A percentile compares a stretch with the other conserved stretches of the same genome.
Evolutionary conservation across 2,888 invertebrate genomes (phyloP).

Genomic region (Incurvaria masculella): DNA sequence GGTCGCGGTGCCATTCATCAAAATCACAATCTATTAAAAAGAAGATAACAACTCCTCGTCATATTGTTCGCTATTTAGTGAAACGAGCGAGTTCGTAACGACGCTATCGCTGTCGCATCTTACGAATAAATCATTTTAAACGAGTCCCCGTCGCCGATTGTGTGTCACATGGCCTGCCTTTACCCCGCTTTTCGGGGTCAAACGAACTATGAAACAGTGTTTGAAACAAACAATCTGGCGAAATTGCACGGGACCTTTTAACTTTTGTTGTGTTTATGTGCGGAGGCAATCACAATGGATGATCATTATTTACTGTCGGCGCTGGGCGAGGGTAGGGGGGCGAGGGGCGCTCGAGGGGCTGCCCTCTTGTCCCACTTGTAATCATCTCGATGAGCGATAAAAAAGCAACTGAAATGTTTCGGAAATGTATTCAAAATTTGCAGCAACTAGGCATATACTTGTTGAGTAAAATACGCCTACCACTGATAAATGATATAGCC

Average conservation of each 20-base stretch:
- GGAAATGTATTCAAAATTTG: no score
- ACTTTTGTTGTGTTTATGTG: no score
- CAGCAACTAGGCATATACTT: no score
- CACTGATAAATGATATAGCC: no score
- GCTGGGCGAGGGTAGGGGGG: no score
- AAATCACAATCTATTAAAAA: constrained; percentile 56
- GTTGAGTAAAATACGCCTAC: no score
- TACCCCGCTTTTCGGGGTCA: neutral
- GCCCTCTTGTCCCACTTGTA: no score
- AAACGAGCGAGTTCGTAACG: constrained; percentile 38
- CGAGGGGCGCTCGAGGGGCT: no score
- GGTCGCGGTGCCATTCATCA: constrained; percentile 42
- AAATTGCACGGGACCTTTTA: neutral
- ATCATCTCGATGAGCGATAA: no score
- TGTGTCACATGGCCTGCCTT: neutral
- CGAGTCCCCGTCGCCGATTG: neutral
- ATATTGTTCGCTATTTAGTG: constrained; percentile 53
- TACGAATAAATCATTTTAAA: constrained; percentile 39
- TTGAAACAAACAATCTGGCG: neutral
- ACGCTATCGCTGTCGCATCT: constrained; percentile 40
- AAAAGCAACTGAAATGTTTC: no score
- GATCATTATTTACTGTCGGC: no score
- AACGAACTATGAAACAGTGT: neutral
- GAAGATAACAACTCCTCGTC: constrained; percentile 56
- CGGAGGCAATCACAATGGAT: no score